Evolutionary conservation across 2,113 vertebrate genomes (phyloP).

Genomic region (Pipa parva): DNA sequence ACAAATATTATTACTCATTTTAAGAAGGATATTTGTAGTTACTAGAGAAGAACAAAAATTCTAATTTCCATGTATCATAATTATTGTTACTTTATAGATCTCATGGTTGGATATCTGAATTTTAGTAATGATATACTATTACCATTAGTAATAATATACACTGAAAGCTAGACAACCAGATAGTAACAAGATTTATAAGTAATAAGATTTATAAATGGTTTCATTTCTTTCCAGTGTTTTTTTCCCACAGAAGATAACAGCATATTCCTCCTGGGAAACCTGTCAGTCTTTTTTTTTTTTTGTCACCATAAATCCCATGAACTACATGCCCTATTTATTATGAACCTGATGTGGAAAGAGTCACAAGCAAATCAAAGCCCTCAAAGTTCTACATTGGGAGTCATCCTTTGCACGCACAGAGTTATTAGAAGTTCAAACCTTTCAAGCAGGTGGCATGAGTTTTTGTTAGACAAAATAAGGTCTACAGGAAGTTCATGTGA

Average conservation of each 20-base stretch:
- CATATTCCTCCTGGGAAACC: conserved; percentile 29
- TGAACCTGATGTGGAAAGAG: conserved; percentile 34
- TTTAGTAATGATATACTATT: background rate
- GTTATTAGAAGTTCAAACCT: conserved; percentile 40
- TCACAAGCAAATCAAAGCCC: conserved; percentile 34
- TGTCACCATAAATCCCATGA: conserved; percentile 34
- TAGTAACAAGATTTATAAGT: background rate
- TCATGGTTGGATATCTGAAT: background rate
- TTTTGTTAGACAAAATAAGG: conserved; percentile 41
- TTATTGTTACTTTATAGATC: background rate
- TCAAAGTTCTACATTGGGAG: conserved; percentile 28
- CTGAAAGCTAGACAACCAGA: background rate
- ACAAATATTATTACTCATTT: too few relatives aligned
- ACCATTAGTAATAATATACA: background rate
- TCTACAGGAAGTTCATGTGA: conserved; percentile 36
- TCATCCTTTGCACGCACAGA: conserved; percentile 40
- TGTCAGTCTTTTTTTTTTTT: conserved; percentile 32
- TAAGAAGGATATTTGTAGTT: too few relatives aligned
- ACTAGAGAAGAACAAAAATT: too few relatives aligned
- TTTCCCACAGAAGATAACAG: conserved; percentile 34
- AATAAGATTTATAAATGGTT: conserved; percentile 27
- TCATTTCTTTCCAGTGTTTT: conserved; percentile 6
- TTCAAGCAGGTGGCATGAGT: conserved; percentile 42
- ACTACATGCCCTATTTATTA: conserved; percentile 39
- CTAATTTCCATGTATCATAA: too few relatives aligned